Base-by-base conservation (phyloP, 2,797 vertebrate genomes). In the Schizothorax lantsangensis region DNA sequence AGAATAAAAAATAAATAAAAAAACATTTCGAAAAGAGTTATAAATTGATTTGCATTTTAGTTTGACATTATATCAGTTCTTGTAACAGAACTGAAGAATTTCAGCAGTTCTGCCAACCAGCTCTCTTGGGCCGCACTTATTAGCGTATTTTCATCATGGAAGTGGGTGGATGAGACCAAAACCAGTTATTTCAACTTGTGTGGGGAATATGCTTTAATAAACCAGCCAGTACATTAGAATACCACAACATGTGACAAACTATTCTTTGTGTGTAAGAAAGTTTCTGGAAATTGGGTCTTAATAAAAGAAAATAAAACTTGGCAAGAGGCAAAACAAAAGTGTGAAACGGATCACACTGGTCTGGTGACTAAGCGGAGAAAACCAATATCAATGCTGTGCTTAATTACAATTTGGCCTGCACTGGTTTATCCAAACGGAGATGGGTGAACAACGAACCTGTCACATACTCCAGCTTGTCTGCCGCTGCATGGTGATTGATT, bases 401-500 rank as follows among this genome's bases (percentile, higher is more conserved):
- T 0, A 0, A 2, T 12, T 4, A 6, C n/a, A 6, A 1, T 49
- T n/a, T 6, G 4, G 33, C n/a, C 17, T 85, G 83, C 74, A 71
- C 78, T 79, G 74, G 62, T 52, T 11, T 79, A 2, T 17, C 23
- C 79, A 84, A n/a, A n/a, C n/a, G n/a, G 64, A 57, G 36, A 57
- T 79, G 62, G 74, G 6, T 66, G 43, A 1, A 57, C 23, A 8
- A 57, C 0, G 0, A 43, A 45, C 62, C 64, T 19, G 8, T 78
- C 8, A 43, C 4, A 23, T 57, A 14, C 47, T 57, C 74, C 4
- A 19, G 1, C 8, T 57, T 57, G 21, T 57, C 21, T 57, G 8
- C 40, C 40, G 40, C 40, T 84, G 83, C 52, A 47, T 62, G 23
- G 74, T 54, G 17, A 84, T 78, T 47, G 62, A 84, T n/a, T 52